A percentile compares a stretch with the other conserved stretches of the same genome.
These are phyloP conservation scores for Ceratina japonica DNA, from an alignment of 1,140 invertebrate species.

Conservation along the genomic window DNA sequence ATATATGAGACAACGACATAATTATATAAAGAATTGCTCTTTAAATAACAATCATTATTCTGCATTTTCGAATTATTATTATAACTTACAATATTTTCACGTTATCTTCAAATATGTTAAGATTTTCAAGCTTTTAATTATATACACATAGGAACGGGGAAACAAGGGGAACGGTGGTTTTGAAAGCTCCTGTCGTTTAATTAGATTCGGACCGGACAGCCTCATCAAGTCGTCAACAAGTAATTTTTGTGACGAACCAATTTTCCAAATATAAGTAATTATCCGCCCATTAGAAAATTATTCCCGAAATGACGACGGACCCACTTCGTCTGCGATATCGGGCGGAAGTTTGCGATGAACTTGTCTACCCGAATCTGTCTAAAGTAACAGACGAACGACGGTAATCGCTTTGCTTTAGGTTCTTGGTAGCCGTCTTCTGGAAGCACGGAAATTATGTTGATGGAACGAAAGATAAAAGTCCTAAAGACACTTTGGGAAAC, in stretches of 20 bases:
- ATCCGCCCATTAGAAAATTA: slow-evolving; percentile 69
- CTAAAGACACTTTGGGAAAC: background rate
- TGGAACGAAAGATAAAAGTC: slow-evolving; percentile 35
- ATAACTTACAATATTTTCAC: too few species aligned
- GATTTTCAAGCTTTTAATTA: too few species aligned
- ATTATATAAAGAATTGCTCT: too few species aligned
- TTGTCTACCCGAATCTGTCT: slow-evolving; percentile 43
- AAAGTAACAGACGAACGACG: slow-evolving; percentile 40
- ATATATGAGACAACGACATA: too few species aligned
- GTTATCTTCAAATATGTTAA: too few species aligned
- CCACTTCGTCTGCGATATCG: background rate
- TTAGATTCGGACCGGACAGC: slow-evolving; percentile 34
- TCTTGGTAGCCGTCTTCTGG: slow-evolving; percentile 11
- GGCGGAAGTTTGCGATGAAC: slow-evolving; percentile 43
- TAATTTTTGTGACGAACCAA: slow-evolving; percentile 25
- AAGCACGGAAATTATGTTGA: slow-evolving; percentile 29
- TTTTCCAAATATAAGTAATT: slow-evolving; percentile 73
- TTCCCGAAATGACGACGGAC: slow-evolving; percentile 39
- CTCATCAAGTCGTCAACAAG: slow-evolving; percentile 65
- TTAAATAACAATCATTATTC: too few species aligned
- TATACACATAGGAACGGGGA: too few species aligned
- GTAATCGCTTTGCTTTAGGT: slow-evolving; percentile 57
- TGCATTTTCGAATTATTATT: too few species aligned
- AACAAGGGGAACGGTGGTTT: background rate
- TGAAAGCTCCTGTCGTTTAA: slow-evolving; percentile 31